Base-by-base conservation (phyloP, 2,113 vertebrate species). In the Austrofundulus limnaeus region DNA sequence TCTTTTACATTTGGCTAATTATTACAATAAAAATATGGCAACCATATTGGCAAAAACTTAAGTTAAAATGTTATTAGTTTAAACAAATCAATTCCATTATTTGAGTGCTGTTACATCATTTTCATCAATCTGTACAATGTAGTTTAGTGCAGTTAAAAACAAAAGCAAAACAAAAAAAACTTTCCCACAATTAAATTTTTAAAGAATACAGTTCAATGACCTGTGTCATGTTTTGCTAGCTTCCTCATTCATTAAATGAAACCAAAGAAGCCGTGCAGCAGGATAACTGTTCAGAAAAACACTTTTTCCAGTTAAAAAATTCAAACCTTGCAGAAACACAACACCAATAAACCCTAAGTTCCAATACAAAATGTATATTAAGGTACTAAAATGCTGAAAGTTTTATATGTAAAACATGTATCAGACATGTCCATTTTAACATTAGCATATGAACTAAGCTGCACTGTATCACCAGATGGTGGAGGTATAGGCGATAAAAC, bases 1-100 rank as follows among this genome's bases (percentile, higher is more conserved):
- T 34, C 31, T 34, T 72, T 57, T 5, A 61, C 69, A 45, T 72
- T 77, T 28, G 7, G 28, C 28, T 28, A 4, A 28, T 28, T 28
- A 28, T 7, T 28, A 10, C 4, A 34, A 34, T 34, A 9, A 34
- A 66, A 60, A 75, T 55, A 12, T 2, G 2, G 16, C 19, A 53
- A 34, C 51, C 59, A 68, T 53, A 43, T 5, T 12, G 62, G 47
- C 11, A 17, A 1, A 0, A 58, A 50, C 15, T 2, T 47, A 10
- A 28, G 28, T 28, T 12, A 42, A 13, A 42, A 47, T 61, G 65
- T 71, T 11, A 10, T 12, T 21, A 11, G 11, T n/a, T 34, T 34
- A 10, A 11, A 20, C 61, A 43, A 2, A 0, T 61, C 70, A 57
- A 15, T 59, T 19, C 47, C 48, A 66, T 49, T 38, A 41, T 48